phyloP scores from a whole-genome alignment of 2,888 invertebrate genomes.

The Labia minor region DNA sequence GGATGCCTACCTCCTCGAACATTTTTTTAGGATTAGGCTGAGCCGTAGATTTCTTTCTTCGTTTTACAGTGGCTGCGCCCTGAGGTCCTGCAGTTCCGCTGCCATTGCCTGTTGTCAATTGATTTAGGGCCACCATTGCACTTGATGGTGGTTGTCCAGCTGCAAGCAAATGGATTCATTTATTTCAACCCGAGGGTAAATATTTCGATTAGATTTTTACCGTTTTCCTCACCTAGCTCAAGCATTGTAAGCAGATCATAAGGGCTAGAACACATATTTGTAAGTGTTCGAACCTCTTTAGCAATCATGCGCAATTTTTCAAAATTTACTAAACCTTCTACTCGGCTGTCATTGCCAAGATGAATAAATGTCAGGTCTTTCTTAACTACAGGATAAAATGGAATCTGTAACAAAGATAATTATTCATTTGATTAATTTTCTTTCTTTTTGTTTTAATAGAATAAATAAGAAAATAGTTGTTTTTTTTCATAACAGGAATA shows the following conservation, averaged over 20 bases:
- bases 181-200: neutral
- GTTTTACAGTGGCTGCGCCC: constrained; percentile 66
- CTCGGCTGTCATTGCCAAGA: constrained; percentile 86
- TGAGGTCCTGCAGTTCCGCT: constrained; percentile 46
- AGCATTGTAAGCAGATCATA: constrained; percentile 77
- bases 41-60: constrained; percentile 78
- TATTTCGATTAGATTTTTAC: neutral
- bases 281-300: constrained; percentile 80
- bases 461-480: neutral
- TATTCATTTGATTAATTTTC: constrained; percentile 25
- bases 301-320: constrained; percentile 98
- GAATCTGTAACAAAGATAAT: constrained; percentile 44
- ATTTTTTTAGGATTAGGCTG: constrained; percentile 94
- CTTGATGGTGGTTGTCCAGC: constrained; percentile 79
- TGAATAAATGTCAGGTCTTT: constrained; percentile 97
- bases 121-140: constrained; percentile 80
- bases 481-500: neutral
- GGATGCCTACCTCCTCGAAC: constrained; percentile 91
- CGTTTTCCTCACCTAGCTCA: constrained; percentile 43
- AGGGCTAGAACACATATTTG: constrained; percentile 92
- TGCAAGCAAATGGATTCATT: constrained; percentile 15
- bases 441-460: no score
- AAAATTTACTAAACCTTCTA: constrained; percentile 87
- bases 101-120: constrained; percentile 61
- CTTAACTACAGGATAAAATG: constrained; percentile 83